These are phyloP conservation scores for Drosophila tripunctata DNA, from an alignment of 2,888 invertebrate species.

Conservation along the genomic window DNA sequence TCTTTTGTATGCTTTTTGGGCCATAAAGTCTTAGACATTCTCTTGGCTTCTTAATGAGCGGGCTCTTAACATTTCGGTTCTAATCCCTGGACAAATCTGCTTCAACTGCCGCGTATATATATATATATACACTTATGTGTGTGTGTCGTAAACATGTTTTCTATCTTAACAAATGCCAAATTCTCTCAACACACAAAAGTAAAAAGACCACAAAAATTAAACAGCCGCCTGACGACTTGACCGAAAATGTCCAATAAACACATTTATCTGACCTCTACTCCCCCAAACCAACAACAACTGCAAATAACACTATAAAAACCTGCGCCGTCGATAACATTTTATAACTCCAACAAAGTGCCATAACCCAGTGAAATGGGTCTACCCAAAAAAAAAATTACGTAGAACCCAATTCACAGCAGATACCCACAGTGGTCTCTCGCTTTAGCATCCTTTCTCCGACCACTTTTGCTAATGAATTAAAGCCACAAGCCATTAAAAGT, in stretches of 20 bases:
- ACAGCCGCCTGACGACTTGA: constrained; percentile 49
- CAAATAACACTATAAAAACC: constrained; percentile 65
- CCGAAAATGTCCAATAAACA: constrained; percentile 72
- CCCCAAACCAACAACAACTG: constrained; percentile 39
- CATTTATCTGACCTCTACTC: constrained; percentile 73
- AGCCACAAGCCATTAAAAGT: constrained; percentile 69
- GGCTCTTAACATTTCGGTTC: constrained; percentile 65
- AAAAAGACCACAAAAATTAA: constrained; percentile 70
- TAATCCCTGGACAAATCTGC: constrained; percentile 76
- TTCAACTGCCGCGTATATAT: constrained; percentile 50
- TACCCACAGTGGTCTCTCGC: background rate
- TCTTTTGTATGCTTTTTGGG: constrained; percentile 20
- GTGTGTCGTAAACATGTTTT: constrained; percentile 72
- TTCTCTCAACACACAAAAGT: constrained; percentile 19
- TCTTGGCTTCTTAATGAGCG: constrained; percentile 64
- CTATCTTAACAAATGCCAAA: constrained; percentile 22
- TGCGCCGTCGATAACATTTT: constrained; percentile 77
- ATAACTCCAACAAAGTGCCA: constrained; percentile 72
- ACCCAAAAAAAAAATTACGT: constrained; percentile 8
- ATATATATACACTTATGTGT: no score
- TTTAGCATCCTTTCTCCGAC: background rate
- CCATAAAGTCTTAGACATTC: constrained; percentile 42
- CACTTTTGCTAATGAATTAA: constrained; percentile 70
- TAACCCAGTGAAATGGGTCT: constrained; percentile 59
- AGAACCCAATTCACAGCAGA: constrained; percentile 6